Evolutionary conservation across 2,113 vertebrate species (phyloP).

Genomic region (Chloropsis cyanopogon): DNA sequence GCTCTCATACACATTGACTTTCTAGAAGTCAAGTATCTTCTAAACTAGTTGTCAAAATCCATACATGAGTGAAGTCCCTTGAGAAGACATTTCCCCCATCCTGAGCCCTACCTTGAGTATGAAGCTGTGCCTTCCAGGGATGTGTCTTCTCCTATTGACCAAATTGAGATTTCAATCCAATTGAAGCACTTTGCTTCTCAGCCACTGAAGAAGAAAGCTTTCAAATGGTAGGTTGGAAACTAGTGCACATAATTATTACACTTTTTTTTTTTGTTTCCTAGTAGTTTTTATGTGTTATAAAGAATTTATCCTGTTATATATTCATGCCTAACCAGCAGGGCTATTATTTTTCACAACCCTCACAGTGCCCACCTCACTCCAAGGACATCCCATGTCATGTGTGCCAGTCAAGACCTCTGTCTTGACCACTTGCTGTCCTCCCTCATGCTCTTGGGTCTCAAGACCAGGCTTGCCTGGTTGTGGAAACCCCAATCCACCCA

Average conservation of each 20-base stretch:
- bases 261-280: neutral
- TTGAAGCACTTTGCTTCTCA: neutral
- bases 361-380: neutral
- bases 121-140: neutral
- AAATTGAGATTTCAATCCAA: neutral
- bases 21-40: neutral
- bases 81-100: neutral
- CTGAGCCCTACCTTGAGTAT: neutral
- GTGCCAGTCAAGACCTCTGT: neutral
- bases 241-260: neutral
- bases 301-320: neutral
- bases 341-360: neutral
- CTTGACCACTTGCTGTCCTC: neutral
- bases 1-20: accelerated
- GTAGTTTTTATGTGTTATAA: neutral
- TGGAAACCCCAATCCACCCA: neutral
- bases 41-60: neutral
- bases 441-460: accelerated
- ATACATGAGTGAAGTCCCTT: neutral
- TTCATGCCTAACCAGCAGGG: neutral
- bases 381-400: no score
- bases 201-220: neutral
- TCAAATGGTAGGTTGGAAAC: neutral
- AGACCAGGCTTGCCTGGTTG: neutral
- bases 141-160: accelerated